Base-by-base conservation (phyloP, 1,140 invertebrate species). In the Aphidius gifuensis region DNA sequence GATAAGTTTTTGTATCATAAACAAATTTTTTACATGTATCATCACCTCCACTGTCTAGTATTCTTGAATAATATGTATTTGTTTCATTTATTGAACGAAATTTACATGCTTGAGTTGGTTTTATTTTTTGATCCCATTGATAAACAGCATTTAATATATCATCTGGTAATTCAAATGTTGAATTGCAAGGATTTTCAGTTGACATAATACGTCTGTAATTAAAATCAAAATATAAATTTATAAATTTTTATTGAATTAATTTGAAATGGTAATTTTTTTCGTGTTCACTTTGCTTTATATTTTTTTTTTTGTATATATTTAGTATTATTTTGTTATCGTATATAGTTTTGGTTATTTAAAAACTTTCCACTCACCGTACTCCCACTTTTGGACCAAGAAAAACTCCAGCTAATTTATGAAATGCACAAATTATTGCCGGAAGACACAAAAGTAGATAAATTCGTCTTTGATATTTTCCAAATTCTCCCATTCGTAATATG, bases 361-460 rank as follows among this genome's bases (percentile, higher is more conserved):
- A 54, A 68, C 32, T 62, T 67, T 46, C 49, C 51, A 46, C 64
- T 69, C 74, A 90, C 73, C 86, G 87, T 48, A 85, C 83, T 60
- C 84, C 73, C 51, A 86, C 82, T 77, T 86, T 86, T 6, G 86
- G 87, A 51, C 85, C 82, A 0, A 91, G 76, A 73, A 92, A 92
- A 1, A 91, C 87, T 64, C 88, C 88, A 1, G 83, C 88, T 8
- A 92, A 76, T 71, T 91, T 91, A 70, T 92, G 90, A 69, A 91
- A 88, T 38, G 88, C 90, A 72, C 87, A 88, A 7, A 85, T 83
- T 69, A 92, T 88, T 5, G 86, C 85, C 5, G 90, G 89, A 23
- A 91, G 74, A 69, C 88, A 90, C 47, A 91, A 74, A 7, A 92
- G 74, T 53, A 90, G 76, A 69, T 88, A 91, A 48, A 91, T 85